These are phyloP conservation scores for Aphidoletes aphidimyza DNA, from an alignment of 2,888 invertebrate species.

Conservation along the genomic window DNA sequence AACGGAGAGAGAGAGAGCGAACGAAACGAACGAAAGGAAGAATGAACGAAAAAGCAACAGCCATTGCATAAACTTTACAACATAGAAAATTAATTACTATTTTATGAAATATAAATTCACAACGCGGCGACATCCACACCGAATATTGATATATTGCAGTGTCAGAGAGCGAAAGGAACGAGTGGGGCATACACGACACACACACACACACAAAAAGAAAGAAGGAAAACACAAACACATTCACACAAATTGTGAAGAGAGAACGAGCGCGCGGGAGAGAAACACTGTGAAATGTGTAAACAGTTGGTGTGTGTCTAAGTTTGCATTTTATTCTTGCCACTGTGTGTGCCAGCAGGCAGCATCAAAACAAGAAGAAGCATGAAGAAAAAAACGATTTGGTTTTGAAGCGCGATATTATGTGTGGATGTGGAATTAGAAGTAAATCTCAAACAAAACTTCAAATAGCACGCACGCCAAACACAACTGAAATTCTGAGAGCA, in stretches of 20 bases:
- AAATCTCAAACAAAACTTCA: constrained; percentile 21
- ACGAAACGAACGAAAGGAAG: not conserved
- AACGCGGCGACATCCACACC: constrained; percentile 26
- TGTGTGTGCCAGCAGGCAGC: too few relatives aligned
- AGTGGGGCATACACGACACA: too few relatives aligned
- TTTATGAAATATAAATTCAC: constrained; percentile 47
- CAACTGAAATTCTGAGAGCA: constrained; percentile 21
- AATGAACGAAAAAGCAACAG: not conserved
- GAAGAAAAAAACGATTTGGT: not conserved
- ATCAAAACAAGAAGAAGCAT: not conserved
- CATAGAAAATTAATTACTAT: constrained; percentile 42
- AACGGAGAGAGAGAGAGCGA: not conserved
- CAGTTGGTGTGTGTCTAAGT: not conserved
- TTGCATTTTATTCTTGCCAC: not conserved
- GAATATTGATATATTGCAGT: constrained; percentile 51
- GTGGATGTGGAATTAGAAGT: not conserved
- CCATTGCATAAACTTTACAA: constrained; percentile 20
- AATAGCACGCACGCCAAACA: constrained; percentile 5
- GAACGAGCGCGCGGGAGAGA: constrained; percentile 44
- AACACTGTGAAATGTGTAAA: not conserved
- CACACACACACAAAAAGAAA: too few relatives aligned
- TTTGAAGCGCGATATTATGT: not conserved
- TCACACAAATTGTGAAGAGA: too few relatives aligned
- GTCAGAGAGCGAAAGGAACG: too few relatives aligned
- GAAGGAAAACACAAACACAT: too few relatives aligned